These are phyloP conservation scores for Xylocampa areola DNA, from an alignment of 2,888 invertebrate genomes.

Conservation along the genomic window DNA sequence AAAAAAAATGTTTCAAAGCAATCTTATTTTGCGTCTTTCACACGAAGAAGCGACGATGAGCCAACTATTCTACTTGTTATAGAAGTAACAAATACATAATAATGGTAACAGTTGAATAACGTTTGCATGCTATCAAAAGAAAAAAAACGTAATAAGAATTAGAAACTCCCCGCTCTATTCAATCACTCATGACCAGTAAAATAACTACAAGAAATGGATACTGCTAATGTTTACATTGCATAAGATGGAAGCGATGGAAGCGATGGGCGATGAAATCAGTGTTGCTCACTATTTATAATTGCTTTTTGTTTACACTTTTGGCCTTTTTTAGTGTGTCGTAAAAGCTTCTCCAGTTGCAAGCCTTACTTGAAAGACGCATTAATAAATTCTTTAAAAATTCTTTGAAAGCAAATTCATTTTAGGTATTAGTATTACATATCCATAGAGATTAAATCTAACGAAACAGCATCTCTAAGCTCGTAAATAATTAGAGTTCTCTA, in stretches of 20 bases:
- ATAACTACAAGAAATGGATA: constrained; percentile 42
- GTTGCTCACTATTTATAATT: constrained; percentile 39
- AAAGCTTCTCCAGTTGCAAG: constrained; percentile 27
- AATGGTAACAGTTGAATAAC: constrained; percentile 53
- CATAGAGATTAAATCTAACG: constrained; percentile 13
- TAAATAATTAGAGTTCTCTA: constrained; percentile 10
- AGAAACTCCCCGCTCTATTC: constrained; percentile 56
- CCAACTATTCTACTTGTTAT: constrained; percentile 43
- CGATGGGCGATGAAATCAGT: constrained; percentile 32
- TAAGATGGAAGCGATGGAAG: constrained; percentile 47
- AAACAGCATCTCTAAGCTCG: neutral
- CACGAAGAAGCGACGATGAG: constrained; percentile 33
- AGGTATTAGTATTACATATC: too few species aligned
- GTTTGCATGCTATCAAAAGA: constrained; percentile 41
- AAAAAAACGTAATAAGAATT: constrained; percentile 42
- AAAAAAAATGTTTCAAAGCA: constrained; percentile 27
- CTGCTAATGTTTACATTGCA: constrained; percentile 44
- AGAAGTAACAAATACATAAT: constrained; percentile 42
- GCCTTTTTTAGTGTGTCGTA: constrained; percentile 5
- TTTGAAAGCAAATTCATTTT: too few species aligned
- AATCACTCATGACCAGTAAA: constrained; percentile 55
- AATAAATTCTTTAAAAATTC: too few species aligned
- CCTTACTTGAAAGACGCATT: constrained; percentile 22
- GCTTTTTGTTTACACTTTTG: constrained; percentile 39
- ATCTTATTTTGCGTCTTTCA: constrained; percentile 32